Evolutionary conservation across 2,888 invertebrate species (phyloP).

Genomic region (Pinctada fucata): DNA sequence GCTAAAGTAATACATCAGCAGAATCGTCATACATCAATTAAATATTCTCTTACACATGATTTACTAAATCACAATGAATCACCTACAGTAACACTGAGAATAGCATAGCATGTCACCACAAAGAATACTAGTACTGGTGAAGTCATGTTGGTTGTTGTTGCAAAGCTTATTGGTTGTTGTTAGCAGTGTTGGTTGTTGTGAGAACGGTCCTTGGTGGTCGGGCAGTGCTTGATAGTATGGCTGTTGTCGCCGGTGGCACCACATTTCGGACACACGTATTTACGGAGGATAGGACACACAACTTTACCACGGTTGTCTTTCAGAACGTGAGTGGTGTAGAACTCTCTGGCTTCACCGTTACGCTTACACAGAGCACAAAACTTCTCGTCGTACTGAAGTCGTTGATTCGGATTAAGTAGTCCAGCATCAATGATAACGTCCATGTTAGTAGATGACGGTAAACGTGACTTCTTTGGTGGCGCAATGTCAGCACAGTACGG

Average conservation of each 20-base stretch:
- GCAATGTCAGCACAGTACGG: neutral
- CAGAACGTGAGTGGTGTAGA: constrained; percentile 83
- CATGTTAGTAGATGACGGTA: neutral
- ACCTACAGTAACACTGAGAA: too few species aligned
- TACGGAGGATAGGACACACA: constrained; percentile 85
- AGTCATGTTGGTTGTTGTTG: too few species aligned
- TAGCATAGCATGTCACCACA: too few species aligned
- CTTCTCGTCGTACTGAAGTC: constrained; percentile 9
- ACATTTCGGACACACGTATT: constrained; percentile 85
- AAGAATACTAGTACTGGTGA: too few species aligned
- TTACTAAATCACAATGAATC: too few species aligned
- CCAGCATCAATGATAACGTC: neutral
- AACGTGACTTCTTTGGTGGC: neutral
- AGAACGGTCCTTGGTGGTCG: constrained; percentile 34
- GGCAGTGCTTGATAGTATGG: constrained; percentile 88
- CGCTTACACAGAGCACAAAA: constrained; percentile 87
- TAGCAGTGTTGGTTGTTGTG: too few species aligned
- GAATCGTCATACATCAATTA: too few species aligned
- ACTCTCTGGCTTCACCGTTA: constrained; percentile 84
- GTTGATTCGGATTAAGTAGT: neutral
- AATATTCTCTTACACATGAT: too few species aligned
- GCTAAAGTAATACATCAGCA: too few species aligned
- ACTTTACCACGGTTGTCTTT: constrained; percentile 83
- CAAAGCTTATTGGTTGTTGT: too few species aligned
- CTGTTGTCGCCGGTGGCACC: constrained; percentile 84